Conservation (phyloP, 2,797 vertebrate genomes). For the Rhinogobio ventralis region DNA sequence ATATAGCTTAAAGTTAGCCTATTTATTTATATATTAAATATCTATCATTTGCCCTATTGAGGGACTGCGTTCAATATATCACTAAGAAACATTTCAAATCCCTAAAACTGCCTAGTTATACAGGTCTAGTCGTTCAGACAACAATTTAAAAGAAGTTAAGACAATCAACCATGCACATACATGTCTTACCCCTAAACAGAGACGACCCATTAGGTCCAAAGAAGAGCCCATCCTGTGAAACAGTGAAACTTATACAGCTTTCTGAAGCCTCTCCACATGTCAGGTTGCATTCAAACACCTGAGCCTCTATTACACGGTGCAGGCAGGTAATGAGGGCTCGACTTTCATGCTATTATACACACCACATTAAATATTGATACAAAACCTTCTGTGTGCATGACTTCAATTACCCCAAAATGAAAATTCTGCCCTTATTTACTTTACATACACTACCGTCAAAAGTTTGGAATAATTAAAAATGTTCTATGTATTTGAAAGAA, state of each 20-base stretch:
- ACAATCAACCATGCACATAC: not conserved
- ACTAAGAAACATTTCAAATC: no score
- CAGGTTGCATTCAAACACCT: slow-evolving; percentile 68
- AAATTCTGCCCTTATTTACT: not conserved
- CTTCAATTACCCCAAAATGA: not conserved
- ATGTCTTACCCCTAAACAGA: slow-evolving; percentile 82
- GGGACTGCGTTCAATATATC: not conserved
- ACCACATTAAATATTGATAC: slow-evolving; percentile 76
- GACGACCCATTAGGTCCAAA: slow-evolving; percentile 69
- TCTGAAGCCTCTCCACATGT: slow-evolving; percentile 57
- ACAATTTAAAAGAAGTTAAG: not conserved
- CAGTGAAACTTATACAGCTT: slow-evolving; percentile 12
- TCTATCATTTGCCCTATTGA: not conserved
- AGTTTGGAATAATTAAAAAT: not conserved
- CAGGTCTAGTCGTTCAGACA: not conserved
- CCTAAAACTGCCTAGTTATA: not conserved
- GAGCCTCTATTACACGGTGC: slow-evolving; percentile 78
- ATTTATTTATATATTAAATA: no score
- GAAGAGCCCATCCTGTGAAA: slow-evolving; percentile 68
- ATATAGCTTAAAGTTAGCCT: not conserved
- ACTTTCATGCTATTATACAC: slow-evolving; percentile 73
- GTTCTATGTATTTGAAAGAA: not conserved
- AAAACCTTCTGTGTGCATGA: not conserved
- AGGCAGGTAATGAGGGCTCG: slow-evolving; percentile 78
- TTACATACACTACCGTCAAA: not conserved